Base-by-base conservation (phyloP, 2,113 vertebrate species). In the Scytalopus superciliaris region DNA sequence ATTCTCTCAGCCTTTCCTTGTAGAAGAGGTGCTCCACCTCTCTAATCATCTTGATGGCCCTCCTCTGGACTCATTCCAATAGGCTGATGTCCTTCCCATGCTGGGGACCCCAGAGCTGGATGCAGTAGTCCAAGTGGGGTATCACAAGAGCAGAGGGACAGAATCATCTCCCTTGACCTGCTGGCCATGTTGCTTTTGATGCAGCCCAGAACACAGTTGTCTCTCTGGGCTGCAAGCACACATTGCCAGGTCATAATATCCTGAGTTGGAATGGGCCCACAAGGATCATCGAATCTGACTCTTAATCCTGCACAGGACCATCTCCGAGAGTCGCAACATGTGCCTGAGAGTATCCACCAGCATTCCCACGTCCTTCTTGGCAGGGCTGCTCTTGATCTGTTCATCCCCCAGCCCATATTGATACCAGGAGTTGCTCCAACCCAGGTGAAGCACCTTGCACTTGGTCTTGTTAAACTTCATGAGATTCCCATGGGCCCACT, bases 371-470 rank as follows among this genome's bases (percentile, higher is more conserved):
- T 35, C 18, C 49, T 62, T 24, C 45, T 55, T 35, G 35, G 35
- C 40, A 90, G n/a, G 63, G 10, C 55, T 56, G 14, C 40, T 56
- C 31, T 70, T 27, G 3, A 33, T 42, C 14, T 70, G 15, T 47
- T 25, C 31, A n/a, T 67, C 42, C 44, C 10, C 7, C 64, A 47
- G 44, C 42, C 42, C 33, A 8, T 33, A 4, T 14, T 23, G 35
- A 49, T 27, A 40, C 11, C 1, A 6, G 12, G 13, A 21, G 9
- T 49, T 76, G 39, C 30, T 31, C 21, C 0, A 0, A 14, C 25
- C n/a, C 55, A 31, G 1, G 3, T 25, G 28, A n/a, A 53, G n/a
- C 28, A 30, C 87, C 50, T 60, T 42, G 40, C 55, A 27, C 33
- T 62, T 16, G 35, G 14, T 76, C 40, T 47, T 47, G 17, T 49